These are phyloP conservation scores for Halictus rubicundus DNA, from an alignment of 1,140 invertebrate species.

Conservation along the genomic window DNA sequence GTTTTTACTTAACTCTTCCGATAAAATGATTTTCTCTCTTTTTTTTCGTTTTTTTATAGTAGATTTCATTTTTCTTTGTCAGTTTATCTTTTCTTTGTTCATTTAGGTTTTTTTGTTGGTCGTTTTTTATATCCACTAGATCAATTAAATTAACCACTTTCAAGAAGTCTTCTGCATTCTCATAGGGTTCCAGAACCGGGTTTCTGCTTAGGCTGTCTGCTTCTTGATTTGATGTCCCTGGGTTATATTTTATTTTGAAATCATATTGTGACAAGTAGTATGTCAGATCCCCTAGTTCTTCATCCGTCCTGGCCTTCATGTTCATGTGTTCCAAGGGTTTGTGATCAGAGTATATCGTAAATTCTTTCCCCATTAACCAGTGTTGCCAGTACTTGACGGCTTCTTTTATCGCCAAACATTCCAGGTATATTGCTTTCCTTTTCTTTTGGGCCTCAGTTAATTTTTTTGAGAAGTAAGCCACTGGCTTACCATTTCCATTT, in stretches of 20 bases:
- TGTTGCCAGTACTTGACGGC: constrained; percentile 37
- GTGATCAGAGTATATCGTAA: constrained; percentile 25
- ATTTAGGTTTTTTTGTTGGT: too few species aligned
- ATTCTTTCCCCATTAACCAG: constrained; percentile 22
- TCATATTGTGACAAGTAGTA: constrained; percentile 34
- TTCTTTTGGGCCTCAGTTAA: too few species aligned
- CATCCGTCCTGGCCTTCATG: too few species aligned
- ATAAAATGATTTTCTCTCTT: constrained; percentile 16
- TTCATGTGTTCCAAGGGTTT: constrained; percentile 37
- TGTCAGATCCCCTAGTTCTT: constrained; percentile 30
- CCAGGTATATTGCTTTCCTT: constrained; percentile 34
- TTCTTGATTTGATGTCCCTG: constrained; percentile 7
- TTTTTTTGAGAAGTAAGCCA: too few species aligned
- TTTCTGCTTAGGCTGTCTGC: too few species aligned
- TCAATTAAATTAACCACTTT: neutral
- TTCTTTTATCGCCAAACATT: constrained; percentile 42
- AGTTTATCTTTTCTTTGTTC: neutral
- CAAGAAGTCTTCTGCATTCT: constrained; percentile 4
- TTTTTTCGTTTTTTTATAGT: constrained; percentile 7
- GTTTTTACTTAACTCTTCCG: too few species aligned
- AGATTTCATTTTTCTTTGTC: neutral
- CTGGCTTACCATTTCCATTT: too few species aligned
- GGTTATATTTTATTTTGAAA: constrained; percentile 16
- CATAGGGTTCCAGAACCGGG: constrained; percentile 22
- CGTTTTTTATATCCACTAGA: too few species aligned